Base-by-base conservation (phyloP, 2,113 vertebrate genomes). In the Xiphophorus couchianus region DNA sequence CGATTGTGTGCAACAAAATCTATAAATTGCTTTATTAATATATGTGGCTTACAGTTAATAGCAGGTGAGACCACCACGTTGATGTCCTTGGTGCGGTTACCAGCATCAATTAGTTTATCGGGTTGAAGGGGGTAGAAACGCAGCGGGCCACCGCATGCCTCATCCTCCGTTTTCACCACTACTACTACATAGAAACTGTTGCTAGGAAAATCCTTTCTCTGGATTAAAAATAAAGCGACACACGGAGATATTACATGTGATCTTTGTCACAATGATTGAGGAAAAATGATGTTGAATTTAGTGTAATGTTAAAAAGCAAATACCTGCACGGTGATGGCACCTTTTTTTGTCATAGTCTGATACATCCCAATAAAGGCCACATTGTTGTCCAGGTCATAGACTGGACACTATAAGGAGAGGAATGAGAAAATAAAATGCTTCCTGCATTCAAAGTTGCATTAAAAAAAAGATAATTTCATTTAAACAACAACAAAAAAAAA, bases 341-440 rank as follows among this genome's bases (percentile, higher is more conserved):
- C 97, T 89, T 96, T 98, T 93, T 97, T 98, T 0, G 98, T 99
- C 96, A 99, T 99, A 1, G 98, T 99, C 93, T 99, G 98, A 91
- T 99, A 99, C 96, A 98, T 99, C 81, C 98, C 98, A 0, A 97
- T 97, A 89, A 99, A 99, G 77, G 97, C 97, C 77, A 99, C 98
- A 0, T 99, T 99, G 93, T 99, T 99, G 94, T 99, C 98, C 75
- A 99, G 88, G 83, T 99, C 98, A 0, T 97, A 99, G 65, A 99
- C 98, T 0, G 98, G 98, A 74, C 98, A 99, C 98, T 99, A 75
- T 14, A 30, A 74, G 27, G 48, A 42, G 42, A 67, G 44, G 35
- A 58, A 39, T 15, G 68, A 1, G 33, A 33, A 78, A 1, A 67
- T 58, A 11, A 58, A 11, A 58, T n/a, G 7, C 48, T 22, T 22